phyloP scores from a whole-genome alignment of 2,113 vertebrate genomes.

The Alaudala cheleensis region DNA sequence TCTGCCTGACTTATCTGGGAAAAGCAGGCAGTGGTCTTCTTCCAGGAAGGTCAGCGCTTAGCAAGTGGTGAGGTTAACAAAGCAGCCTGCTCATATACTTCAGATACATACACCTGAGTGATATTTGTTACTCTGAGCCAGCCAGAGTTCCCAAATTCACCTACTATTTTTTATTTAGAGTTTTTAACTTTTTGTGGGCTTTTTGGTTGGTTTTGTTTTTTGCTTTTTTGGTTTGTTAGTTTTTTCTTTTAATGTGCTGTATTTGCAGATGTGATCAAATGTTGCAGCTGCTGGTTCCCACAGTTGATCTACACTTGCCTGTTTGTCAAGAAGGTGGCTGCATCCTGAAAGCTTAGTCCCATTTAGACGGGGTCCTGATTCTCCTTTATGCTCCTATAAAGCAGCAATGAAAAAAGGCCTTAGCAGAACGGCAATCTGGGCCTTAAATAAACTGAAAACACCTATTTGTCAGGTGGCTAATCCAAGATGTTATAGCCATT shows the following conservation, averaged over 20 bases:
- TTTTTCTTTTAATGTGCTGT: background rate
- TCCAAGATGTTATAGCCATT: background rate
- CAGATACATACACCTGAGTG: background rate
- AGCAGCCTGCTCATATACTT: background rate
- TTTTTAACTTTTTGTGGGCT: background rate
- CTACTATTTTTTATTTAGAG: background rate
- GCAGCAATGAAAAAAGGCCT: background rate
- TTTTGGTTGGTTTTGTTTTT: background rate
- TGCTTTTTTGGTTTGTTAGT: too few relatives aligned
- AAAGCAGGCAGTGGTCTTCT: background rate
- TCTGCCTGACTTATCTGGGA: background rate
- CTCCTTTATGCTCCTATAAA: background rate
- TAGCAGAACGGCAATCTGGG: background rate
- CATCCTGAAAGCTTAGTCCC: background rate
- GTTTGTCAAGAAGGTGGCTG: background rate
- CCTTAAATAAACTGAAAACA: background rate
- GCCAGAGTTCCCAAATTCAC: background rate
- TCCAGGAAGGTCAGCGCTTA: background rate
- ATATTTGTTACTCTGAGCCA: background rate
- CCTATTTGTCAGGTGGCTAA: slow-evolving; percentile 39
- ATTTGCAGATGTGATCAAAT: background rate
- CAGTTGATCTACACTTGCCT: background rate
- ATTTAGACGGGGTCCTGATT: background rate
- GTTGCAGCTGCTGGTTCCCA: background rate
- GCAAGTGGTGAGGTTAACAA: background rate